Percentiles rank a stretch among this genome's conserved stretches.
phyloP scores from a whole-genome alignment of 2,113 vertebrate species.

The Dipodomys merriami region DNA sequence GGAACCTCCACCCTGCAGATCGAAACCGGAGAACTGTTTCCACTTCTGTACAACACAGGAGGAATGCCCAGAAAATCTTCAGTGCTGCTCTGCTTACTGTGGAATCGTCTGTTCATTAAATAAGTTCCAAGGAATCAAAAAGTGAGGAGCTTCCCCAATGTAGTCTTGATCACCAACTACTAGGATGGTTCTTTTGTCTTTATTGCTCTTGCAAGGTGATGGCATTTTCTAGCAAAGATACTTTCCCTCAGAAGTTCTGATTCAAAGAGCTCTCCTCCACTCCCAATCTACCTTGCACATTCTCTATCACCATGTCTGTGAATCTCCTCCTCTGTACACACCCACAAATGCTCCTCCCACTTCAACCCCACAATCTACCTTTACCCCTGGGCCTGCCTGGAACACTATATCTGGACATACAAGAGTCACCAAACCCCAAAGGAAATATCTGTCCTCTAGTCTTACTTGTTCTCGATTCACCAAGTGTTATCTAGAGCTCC shows the following conservation, averaged over 20 bases:
- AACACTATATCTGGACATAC: not conserved
- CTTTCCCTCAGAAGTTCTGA: not conserved
- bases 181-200: not conserved
- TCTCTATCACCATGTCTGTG: not conserved
- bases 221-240: not conserved
- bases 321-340: not conserved
- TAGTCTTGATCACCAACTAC: not conserved
- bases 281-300: not conserved
- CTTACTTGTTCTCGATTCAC: not conserved
- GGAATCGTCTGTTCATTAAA: constrained; percentile 62
- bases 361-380: not conserved
- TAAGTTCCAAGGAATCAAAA: accelerated
- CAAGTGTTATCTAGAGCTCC: not conserved
- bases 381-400: not conserved
- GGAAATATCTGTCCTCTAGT: not conserved
- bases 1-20: constrained; percentile 71
- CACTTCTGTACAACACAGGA: not conserved
- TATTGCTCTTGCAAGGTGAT: not conserved
- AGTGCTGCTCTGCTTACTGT: constrained; percentile 75
- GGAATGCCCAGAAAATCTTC: constrained; percentile 9
- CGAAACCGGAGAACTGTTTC: not conserved
- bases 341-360: not conserved
- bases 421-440: not conserved
- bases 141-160: not conserved
- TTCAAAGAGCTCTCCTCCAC: not conserved